These are phyloP conservation scores for Aphelenchoides bicaudatus DNA, from an alignment of 2,888 invertebrate species.

Conservation along the genomic window DNA sequence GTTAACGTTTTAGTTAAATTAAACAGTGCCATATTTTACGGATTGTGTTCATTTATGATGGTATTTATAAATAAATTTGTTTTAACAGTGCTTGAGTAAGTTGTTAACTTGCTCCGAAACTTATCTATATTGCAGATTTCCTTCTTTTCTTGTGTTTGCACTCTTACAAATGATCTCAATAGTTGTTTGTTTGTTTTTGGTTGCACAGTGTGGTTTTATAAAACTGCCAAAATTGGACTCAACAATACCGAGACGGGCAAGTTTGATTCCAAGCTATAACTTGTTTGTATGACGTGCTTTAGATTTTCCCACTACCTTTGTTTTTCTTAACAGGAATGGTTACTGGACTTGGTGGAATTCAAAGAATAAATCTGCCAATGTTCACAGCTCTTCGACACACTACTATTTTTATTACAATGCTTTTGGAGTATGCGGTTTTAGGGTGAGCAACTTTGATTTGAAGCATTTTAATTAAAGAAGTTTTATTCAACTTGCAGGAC, in stretches of 20 bases:
- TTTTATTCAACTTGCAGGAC: conserved; percentile 61
- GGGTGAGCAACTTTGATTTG: conserved; percentile 62
- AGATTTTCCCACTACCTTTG: conserved; percentile 89
- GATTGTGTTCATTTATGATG: conserved; percentile 84
- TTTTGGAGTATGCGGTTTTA: conserved; percentile 82
- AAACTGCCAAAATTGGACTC: conserved; percentile 74
- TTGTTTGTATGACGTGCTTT: neutral
- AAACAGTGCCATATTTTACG: conserved; percentile 80
- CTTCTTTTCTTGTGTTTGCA: conserved; percentile 83
- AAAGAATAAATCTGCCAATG: conserved; percentile 86
- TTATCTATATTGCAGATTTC: conserved; percentile 68
- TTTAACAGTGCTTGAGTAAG: conserved; percentile 74
- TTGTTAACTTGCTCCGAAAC: conserved; percentile 16
- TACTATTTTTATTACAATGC: conserved; percentile 96
- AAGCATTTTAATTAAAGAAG: conserved; percentile 10
- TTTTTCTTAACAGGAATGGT: conserved; percentile 92
- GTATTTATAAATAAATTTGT: conserved; percentile 93
- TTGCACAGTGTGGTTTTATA: conserved; percentile 72
- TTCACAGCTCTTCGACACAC: conserved; percentile 91
- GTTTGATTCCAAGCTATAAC: no score
- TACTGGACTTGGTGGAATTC: conserved; percentile 91
- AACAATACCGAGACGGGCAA: conserved; percentile 63
- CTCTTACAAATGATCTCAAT: conserved; percentile 76
- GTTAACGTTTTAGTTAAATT: no score
- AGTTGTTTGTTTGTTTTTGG: conserved; percentile 74